Evolutionary conservation across 2,113 vertebrate species (phyloP).

Genomic region (Salvelinus namaycush): DNA sequence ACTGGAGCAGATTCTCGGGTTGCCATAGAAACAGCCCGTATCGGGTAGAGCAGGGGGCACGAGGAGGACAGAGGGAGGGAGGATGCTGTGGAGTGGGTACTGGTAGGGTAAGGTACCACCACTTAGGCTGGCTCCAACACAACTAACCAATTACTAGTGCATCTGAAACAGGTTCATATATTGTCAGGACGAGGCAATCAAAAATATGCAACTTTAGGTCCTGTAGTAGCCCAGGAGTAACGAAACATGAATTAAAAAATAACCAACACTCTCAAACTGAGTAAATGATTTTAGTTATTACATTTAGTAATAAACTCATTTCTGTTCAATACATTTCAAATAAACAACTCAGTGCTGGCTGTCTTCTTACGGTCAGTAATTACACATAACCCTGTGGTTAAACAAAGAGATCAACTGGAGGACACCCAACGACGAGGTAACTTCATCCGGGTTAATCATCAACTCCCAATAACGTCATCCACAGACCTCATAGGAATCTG

Average conservation of each 20-base stretch:
- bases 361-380: too few species aligned
- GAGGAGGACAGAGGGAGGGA: conserved; percentile 20
- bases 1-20: conserved; percentile 60
- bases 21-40: conserved; percentile 72
- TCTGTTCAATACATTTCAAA: too few species aligned
- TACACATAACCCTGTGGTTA: conserved; percentile 2
- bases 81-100: conserved; percentile 41
- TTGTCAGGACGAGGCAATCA: neutral
- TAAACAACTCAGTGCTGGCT: too few species aligned
- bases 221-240: too few species aligned
- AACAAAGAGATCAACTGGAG: conserved; percentile 59
- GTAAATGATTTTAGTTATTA: too few species aligned
- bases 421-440: conserved; percentile 52
- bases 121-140: neutral
- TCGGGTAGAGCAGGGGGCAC: conserved; percentile 39
- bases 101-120: neutral
- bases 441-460: conserved; percentile 66
- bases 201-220: too few species aligned
- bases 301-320: too few species aligned
- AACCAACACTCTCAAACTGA: too few species aligned
- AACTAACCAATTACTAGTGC: neutral
- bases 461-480: conserved; percentile 60
- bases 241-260: too few species aligned
- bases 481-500: conserved; percentile 23
- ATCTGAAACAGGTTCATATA: neutral